phyloP scores from a whole-genome alignment of 2,888 invertebrate species.

The Plebejus argus region DNA sequence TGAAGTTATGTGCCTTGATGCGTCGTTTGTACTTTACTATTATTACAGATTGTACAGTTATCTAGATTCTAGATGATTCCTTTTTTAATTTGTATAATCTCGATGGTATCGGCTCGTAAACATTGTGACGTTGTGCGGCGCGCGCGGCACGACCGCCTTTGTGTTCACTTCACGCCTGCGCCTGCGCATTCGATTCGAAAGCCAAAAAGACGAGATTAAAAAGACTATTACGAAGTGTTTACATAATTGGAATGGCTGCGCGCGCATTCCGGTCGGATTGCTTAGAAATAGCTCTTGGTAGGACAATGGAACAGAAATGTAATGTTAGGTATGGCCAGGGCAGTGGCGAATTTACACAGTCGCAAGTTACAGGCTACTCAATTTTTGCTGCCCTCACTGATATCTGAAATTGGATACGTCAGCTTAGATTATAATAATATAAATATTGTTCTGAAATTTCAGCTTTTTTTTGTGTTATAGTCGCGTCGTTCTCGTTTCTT shows the following conservation, averaged over 20 bases:
- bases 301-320: not conserved
- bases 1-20: too few relatives aligned
- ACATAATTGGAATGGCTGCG: slow-evolving; percentile 37
- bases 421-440: too few relatives aligned
- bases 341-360: too few relatives aligned
- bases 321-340: too few relatives aligned
- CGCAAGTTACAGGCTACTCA: too few relatives aligned
- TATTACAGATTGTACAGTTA: slow-evolving; percentile 35
- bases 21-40: not conserved
- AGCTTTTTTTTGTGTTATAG: too few relatives aligned
- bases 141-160: slow-evolving; percentile 59
- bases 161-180: slow-evolving; percentile 66
- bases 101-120: slow-evolving; percentile 56
- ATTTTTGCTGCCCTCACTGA: too few relatives aligned
- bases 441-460: too few relatives aligned
- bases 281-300: not conserved
- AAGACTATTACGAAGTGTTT: slow-evolving; percentile 40
- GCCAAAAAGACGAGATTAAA: slow-evolving; percentile 40
- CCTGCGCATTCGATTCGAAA: slow-evolving; percentile 45
- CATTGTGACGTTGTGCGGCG: slow-evolving; percentile 62
- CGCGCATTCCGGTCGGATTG: not conserved
- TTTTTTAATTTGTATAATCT: not conserved
- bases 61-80: slow-evolving; percentile 23
- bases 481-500: too few relatives aligned
- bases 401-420: too few relatives aligned